Conservation (phyloP, 1,140 invertebrate species). For the Theocolax elegans region DNA sequence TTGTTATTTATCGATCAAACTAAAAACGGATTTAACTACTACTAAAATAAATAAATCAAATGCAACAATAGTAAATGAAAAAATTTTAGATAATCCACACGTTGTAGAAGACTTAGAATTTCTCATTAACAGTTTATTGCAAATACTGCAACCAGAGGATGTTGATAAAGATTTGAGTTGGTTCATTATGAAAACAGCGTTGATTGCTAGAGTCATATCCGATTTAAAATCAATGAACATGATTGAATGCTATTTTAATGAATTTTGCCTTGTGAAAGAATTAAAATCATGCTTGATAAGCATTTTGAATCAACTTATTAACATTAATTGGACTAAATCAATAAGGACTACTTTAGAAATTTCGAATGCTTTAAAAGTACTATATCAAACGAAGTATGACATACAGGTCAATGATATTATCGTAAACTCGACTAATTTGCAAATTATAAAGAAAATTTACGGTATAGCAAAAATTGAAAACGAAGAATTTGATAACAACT, state of each 20-base stretch:
- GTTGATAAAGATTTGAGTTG: constrained; percentile 38
- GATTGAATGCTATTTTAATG: constrained; percentile 30
- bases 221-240: constrained; percentile 48
- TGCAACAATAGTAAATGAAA: background rate
- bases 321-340: constrained; percentile 40
- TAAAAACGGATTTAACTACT: constrained; percentile 39
- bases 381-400: constrained; percentile 48
- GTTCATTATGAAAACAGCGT: constrained; percentile 46
- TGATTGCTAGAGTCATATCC: constrained; percentile 47
- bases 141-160: constrained; percentile 30
- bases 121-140: constrained; percentile 40
- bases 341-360: constrained; percentile 42
- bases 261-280: constrained; percentile 28
- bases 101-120: constrained; percentile 41
- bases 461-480: constrained; percentile 40
- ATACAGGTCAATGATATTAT: constrained; percentile 47
- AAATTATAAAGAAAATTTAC: constrained; percentile 50
- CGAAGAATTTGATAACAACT: constrained; percentile 18
- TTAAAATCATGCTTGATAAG: constrained; percentile 30
- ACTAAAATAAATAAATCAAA: background rate
- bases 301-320: constrained; percentile 32
- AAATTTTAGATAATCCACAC: constrained; percentile 27
- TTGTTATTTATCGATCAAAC: constrained; percentile 44
- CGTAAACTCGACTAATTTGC: constrained; percentile 33
- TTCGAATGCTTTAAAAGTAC: constrained; percentile 46